Base-by-base conservation (phyloP, 1,140 invertebrate genomes). In the Coelopa frigida region DNA sequence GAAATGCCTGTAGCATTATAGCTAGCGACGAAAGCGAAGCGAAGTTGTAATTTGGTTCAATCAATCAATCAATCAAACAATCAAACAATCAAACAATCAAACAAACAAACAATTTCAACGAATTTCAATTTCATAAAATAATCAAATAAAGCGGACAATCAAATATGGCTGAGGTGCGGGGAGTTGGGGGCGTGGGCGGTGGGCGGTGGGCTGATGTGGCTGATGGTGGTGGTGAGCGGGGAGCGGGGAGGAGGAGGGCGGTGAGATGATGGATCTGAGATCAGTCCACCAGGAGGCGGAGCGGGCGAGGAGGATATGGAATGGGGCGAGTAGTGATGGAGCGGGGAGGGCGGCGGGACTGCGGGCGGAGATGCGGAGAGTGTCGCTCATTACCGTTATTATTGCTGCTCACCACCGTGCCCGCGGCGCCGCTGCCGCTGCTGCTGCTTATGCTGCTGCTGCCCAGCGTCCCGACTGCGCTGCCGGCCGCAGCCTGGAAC, bases 401-500 rank as follows among this genome's bases (percentile, higher is more conserved):
- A n/a, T n/a, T n/a, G n/a, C n/a, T n/a, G n/a, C n/a, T n/a, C n/a
- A n/a, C 18, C 11, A 41, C n/a, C 2, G 20, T 17, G 24, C 39
- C 18, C 5, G 15, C 18, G 5, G 8, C 14, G 18, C 41, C 24
- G 23, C 31, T 33, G 61, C 41, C 18, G 52, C 48, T 37, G 57
- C 45, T 33, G 59, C 48, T 1, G 54, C 48, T 42, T 56, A 52
- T 37, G 55, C 56, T 38, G 59, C 58, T 44, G 57, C 54, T 43
- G 3, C 50, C 32, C 4, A n/a, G n/a, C n/a, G n/a, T n/a, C n/a
- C n/a, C n/a, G n/a, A n/a, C n/a, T n/a, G n/a, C n/a, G n/a, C n/a
- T 37, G 55, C 44, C 38, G 14, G 31, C 11, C 10, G 12, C 26
- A 11, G 45, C 36, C 23, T 44, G 40, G 18, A 43, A 46, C 44